Percentiles rank a stretch among this genome's conserved stretches.
Evolutionary conservation across 2,888 invertebrate genomes (phyloP).

Genomic region (Lithophane socia): DNA sequence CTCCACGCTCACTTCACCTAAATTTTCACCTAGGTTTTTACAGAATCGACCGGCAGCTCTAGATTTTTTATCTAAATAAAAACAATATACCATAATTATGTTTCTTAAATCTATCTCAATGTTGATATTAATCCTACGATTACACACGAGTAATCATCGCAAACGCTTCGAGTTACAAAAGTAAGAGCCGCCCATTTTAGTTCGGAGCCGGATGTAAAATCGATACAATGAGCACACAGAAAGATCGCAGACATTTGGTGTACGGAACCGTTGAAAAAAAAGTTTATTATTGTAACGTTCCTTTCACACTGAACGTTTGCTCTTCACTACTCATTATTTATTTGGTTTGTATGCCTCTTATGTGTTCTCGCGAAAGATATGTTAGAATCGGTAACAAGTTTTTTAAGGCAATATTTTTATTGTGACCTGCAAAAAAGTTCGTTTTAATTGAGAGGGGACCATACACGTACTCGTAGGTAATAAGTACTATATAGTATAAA

Average conservation of each 20-base stretch:
- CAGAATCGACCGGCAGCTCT: too few relatives aligned
- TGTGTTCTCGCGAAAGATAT: slow-evolving; percentile 41
- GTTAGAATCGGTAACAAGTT: neutral
- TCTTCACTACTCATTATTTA: slow-evolving; percentile 56
- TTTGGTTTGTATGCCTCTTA: slow-evolving; percentile 43
- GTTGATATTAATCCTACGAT: slow-evolving; percentile 17
- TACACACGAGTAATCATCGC: slow-evolving; percentile 56
- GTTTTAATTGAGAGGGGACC: neutral
- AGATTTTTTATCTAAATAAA: neutral
- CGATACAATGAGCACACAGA: slow-evolving; percentile 85
- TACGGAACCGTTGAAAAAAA: slow-evolving; percentile 68
- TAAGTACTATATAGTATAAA: neutral
- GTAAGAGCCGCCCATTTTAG: slow-evolving; percentile 80
- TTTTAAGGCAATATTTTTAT: neutral
- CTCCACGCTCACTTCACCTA: too few relatives aligned
- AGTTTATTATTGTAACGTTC: slow-evolving; percentile 72
- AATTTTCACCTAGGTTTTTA: too few relatives aligned
- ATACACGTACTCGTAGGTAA: neutral
- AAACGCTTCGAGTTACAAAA: slow-evolving; percentile 63
- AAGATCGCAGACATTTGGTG: slow-evolving; percentile 82
- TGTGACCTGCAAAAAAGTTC: neutral
- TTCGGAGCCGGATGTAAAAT: slow-evolving; percentile 85
- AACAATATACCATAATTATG: neutral
- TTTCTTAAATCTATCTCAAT: slow-evolving; percentile 21
- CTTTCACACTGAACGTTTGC: slow-evolving; percentile 47